Percentiles rank a stretch among this genome's conserved stretches.
These are phyloP conservation scores for Cololabis saira DNA, from an alignment of 2,113 vertebrate genomes.

Conservation along the genomic window DNA sequence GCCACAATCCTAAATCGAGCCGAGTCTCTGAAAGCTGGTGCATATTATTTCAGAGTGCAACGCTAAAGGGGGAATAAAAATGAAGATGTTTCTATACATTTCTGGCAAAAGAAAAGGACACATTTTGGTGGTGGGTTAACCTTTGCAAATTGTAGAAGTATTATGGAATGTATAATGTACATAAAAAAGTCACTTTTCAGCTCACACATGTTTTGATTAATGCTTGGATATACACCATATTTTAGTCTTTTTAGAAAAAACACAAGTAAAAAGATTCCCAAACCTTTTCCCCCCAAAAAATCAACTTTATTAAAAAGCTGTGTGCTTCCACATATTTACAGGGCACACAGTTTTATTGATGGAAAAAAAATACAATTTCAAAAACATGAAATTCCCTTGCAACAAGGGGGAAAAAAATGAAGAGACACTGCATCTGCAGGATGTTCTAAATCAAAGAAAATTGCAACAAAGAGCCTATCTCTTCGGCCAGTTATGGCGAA, in stretches of 20 bases:
- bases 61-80: no score
- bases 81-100: no score
- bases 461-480: conserved; percentile 79
- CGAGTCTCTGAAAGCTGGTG: no score
- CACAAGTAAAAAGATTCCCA: background rate
- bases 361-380: conserved; percentile 38
- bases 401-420: background rate
- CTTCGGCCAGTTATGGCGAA: conserved; percentile 92
- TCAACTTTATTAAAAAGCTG: conserved; percentile 58
- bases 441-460: conserved; percentile 29
- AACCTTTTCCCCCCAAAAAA: conserved; percentile 48
- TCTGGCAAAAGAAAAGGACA: no score
- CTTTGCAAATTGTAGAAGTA: no score
- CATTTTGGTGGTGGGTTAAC: no score
- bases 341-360: conserved; percentile 24
- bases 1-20: no score
- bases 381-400: conserved; percentile 19
- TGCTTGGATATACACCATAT: no score
- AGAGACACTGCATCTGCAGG: background rate
- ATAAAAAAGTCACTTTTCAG: no score
- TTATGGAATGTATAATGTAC: no score
- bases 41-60: no score
- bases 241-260: background rate
- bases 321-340: conserved; percentile 61
- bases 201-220: no score